Conservation (phyloP, 2,113 vertebrate genomes). For the Pseudonaja textilis region DNA sequence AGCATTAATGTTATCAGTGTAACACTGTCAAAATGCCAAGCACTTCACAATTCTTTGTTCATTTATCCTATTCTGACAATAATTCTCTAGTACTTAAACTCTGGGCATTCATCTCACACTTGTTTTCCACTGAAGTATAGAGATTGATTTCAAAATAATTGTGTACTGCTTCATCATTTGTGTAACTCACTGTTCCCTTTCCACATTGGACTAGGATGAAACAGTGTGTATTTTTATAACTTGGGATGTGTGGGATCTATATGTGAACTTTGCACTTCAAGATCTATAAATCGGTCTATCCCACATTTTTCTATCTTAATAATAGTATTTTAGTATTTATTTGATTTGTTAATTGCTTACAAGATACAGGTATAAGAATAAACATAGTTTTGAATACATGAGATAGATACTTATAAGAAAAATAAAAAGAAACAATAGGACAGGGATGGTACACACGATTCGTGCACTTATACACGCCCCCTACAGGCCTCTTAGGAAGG, state of each 20-base stretch:
- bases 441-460: too few species aligned
- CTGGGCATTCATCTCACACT: background rate
- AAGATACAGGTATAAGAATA: too few species aligned
- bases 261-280: background rate
- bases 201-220: background rate
- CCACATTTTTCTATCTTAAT: background rate
- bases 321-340: too few species aligned
- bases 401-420: too few species aligned
- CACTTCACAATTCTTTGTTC: background rate
- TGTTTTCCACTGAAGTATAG: background rate
- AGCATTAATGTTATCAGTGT: background rate
- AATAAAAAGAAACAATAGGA: too few species aligned
- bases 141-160: background rate
- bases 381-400: too few species aligned
- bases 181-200: background rate
- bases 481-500: too few species aligned
- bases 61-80: slow-evolving; percentile 8
- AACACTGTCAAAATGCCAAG: background rate
- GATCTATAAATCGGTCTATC: background rate
- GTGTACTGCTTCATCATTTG: background rate
- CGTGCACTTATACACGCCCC: too few species aligned
- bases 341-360: too few species aligned
- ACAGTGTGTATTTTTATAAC: background rate
- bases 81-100: background rate
- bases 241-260: background rate